Evolutionary conservation across 2,113 vertebrate species (phyloP).

Genomic region (Stegostoma tigrinum): DNA sequence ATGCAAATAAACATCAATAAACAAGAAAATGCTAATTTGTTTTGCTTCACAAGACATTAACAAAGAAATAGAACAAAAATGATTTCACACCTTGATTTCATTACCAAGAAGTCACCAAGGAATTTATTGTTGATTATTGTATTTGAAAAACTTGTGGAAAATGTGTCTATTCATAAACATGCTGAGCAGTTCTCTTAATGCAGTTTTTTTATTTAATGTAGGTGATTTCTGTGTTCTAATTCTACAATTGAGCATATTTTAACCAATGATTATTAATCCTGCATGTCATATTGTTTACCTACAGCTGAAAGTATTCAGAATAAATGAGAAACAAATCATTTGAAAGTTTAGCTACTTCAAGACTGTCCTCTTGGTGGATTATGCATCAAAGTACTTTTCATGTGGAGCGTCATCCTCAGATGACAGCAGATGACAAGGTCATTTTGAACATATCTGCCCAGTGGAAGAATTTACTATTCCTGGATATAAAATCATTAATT

Average conservation of each 20-base stretch:
- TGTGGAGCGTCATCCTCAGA: slow-evolving; percentile 44
- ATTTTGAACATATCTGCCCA: slow-evolving; percentile 46
- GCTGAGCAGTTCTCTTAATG: not conserved
- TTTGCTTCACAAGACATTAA: not conserved
- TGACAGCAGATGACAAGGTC: slow-evolving; percentile 31
- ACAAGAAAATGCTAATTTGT: not conserved
- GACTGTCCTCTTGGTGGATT: not conserved
- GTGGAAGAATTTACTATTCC: slow-evolving; percentile 54
- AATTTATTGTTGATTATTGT: not conserved
- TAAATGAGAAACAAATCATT: not conserved
- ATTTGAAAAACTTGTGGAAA: not conserved
- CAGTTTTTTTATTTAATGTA: not conserved
- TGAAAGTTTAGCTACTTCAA: not conserved
- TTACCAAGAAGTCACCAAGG: not conserved
- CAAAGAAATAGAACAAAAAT: not conserved
- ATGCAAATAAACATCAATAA: not conserved
- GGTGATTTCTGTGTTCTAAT: not conserved
- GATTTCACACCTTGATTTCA: not conserved
- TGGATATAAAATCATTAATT: slow-evolving; percentile 60
- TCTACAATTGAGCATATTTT: not conserved
- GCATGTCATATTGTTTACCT: not conserved
- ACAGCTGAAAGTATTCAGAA: not conserved
- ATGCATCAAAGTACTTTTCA: slow-evolving; percentile 11
- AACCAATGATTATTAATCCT: too few species aligned
- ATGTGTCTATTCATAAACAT: not conserved